Percentiles rank a stretch among this genome's conserved stretches.
These are phyloP conservation scores for Pyrocoelia pectoralis DNA, from an alignment of 2,888 invertebrate species.

Conservation along the genomic window DNA sequence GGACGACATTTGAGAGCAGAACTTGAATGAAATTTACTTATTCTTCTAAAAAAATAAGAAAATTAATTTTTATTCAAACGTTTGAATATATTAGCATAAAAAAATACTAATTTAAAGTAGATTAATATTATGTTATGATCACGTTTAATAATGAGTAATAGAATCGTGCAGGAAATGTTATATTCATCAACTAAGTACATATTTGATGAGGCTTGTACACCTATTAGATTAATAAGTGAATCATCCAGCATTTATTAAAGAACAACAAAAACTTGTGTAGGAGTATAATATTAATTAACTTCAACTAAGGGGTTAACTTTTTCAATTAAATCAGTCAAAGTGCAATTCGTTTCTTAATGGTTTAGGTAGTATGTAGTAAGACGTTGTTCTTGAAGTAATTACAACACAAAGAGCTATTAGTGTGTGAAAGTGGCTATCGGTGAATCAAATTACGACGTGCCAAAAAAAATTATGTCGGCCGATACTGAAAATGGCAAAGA, in stretches of 20 bases:
- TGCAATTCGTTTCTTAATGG: conserved; percentile 8
- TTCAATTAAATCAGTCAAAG: conserved; percentile 34
- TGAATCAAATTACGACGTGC: conserved; percentile 53
- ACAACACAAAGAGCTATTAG: not conserved
- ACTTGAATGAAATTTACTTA: too few relatives aligned
- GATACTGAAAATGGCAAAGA: conserved; percentile 63
- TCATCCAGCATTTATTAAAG: conserved; percentile 23
- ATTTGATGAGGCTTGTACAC: conserved; percentile 3
- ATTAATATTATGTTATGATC: too few relatives aligned
- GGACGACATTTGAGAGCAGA: too few relatives aligned
- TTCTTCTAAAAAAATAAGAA: too few relatives aligned
- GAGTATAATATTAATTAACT: conserved; percentile 35
- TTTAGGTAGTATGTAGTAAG: not conserved
- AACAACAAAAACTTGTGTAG: conserved; percentile 31
- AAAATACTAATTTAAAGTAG: too few relatives aligned
- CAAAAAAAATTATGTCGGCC: conserved; percentile 68
- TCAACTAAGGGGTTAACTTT: conserved; percentile 33
- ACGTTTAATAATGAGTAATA: not conserved
- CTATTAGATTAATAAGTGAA: conserved; percentile 25
- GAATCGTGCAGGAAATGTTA: not conserved
- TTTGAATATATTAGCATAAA: too few relatives aligned
- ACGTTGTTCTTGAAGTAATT: not conserved
- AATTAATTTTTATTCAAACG: too few relatives aligned
- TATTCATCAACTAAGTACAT: not conserved
- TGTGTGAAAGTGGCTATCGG: conserved; percentile 43